Evolutionary conservation across 2,113 vertebrate genomes (phyloP).

Genomic region (Gadus chalcogrammus): DNA sequence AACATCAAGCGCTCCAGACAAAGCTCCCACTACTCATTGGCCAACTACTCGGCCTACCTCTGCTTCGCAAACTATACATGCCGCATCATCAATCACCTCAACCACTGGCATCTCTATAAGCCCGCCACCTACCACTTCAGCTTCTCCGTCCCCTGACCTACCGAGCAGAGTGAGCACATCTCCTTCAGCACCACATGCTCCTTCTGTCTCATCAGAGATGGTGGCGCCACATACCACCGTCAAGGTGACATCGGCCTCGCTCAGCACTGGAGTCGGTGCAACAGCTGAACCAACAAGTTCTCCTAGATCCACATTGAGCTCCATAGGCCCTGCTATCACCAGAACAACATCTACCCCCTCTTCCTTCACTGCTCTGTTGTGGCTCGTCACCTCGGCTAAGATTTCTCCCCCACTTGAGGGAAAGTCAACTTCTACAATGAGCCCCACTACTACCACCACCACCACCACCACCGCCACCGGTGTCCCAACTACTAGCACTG

Average conservation of each 20-base stretch:
- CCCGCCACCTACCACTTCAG: not conserved
- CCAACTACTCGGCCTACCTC: slow-evolving; percentile 6
- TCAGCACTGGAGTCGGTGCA: slow-evolving; percentile 11
- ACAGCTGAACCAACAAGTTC: slow-evolving; percentile 25
- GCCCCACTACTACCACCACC: not conserved
- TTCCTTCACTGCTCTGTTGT: slow-evolving; percentile 40
- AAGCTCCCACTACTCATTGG: slow-evolving; percentile 16
- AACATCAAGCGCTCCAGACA: slow-evolving; percentile 3
- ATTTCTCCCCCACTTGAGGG: slow-evolving; percentile 8
- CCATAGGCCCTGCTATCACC: slow-evolving; percentile 20
- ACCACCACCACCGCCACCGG: not conserved
- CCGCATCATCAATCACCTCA: not conserved
- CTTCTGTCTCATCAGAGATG: slow-evolving; percentile 41
- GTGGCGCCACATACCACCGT: slow-evolving; percentile 36
- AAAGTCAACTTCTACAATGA: slow-evolving; percentile 20
- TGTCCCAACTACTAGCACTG: slow-evolving; percentile 21
- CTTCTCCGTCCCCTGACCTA: slow-evolving; percentile 17
- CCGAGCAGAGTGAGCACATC: slow-evolving; percentile 18
- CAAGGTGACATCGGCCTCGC: slow-evolving; percentile 33
- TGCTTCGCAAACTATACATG: slow-evolving; percentile 14
- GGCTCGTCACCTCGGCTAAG: slow-evolving; percentile 30
- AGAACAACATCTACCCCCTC: slow-evolving; percentile 41
- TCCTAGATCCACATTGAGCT: slow-evolving; percentile 12
- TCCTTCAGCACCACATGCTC: slow-evolving; percentile 6
- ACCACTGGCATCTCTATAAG: slow-evolving; percentile 5